Evolutionary conservation across 2,888 invertebrate genomes (phyloP).

Genomic region (Parelbella ahira): DNA sequence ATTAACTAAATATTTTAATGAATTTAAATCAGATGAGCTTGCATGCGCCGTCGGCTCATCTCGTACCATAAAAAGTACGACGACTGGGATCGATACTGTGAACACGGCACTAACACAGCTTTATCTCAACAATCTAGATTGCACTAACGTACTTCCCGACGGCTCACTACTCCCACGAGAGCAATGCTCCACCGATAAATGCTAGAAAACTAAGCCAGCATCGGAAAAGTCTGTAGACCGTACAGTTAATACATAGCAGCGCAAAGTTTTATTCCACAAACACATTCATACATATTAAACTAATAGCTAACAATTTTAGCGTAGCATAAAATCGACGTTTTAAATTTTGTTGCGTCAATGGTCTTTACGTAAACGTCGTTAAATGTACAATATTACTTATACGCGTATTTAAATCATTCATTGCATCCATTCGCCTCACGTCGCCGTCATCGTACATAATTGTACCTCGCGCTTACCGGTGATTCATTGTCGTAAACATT

Average conservation of each 20-base stretch:
- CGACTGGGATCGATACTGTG: slow-evolving; percentile 1
- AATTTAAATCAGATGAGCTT: too few species aligned
- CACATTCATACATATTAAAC: background rate
- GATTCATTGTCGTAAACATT: too few species aligned
- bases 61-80: background rate
- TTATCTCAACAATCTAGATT: slow-evolving; percentile 8
- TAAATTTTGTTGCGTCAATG: background rate
- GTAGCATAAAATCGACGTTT: too few species aligned
- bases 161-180: slow-evolving; percentile 5
- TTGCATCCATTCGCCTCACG: too few species aligned
- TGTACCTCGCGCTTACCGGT: too few species aligned
- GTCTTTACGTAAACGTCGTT: background rate
- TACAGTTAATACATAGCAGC: too few species aligned
- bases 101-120: slow-evolving; percentile 2
- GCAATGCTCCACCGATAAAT: slow-evolving; percentile 1
- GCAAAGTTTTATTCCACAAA: too few species aligned
- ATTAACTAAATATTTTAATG: too few species aligned
- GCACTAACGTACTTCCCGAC: slow-evolving; percentile 1
- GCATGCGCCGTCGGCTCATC: too few species aligned
- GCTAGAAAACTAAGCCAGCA: background rate
- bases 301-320: too few species aligned
- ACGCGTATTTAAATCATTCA: slow-evolving; percentile 2
- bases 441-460: slow-evolving; percentile 4
- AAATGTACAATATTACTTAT: background rate
- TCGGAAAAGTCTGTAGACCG: background rate